Evolutionary conservation across 2,797 vertebrate species (phyloP).

Genomic region (Hipposideros larvatus): DNA sequence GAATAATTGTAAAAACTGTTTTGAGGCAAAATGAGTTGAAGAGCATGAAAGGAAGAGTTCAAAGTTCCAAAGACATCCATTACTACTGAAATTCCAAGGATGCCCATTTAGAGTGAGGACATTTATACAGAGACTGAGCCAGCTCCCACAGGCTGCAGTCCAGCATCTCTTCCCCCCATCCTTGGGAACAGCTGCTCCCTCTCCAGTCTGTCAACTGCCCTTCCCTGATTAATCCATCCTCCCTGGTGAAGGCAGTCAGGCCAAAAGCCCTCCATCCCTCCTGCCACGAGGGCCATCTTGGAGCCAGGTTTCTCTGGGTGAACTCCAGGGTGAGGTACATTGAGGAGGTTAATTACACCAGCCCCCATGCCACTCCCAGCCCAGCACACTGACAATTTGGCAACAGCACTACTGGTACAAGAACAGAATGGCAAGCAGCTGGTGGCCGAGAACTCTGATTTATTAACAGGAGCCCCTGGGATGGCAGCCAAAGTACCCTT

Average conservation of each 20-base stretch:
- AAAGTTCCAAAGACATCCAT: neutral
- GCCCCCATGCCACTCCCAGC: neutral
- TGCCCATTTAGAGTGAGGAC: neutral
- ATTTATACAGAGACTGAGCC: neutral
- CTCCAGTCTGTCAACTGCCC: neutral
- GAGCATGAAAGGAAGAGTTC: neutral
- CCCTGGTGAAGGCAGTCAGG: neutral
- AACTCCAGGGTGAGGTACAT: conserved; percentile 51
- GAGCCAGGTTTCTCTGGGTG: conserved; percentile 59
- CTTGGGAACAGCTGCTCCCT: conserved; percentile 50
- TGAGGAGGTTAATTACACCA: conserved; percentile 67
- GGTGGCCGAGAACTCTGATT: conserved; percentile 78
- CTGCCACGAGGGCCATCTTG: neutral
- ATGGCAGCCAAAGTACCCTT: conserved; percentile 63
- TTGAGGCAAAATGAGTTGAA: neutral
- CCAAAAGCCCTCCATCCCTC: neutral
- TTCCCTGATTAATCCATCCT: conserved; percentile 47
- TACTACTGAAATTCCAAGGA: neutral
- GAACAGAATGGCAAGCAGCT: conserved; percentile 79
- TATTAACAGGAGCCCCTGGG: conserved; percentile 68
- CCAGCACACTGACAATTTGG: conserved; percentile 70
- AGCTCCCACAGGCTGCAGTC: neutral
- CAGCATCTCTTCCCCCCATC: neutral
- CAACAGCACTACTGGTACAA: conserved; percentile 49
- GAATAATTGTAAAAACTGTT: conserved; percentile 18